Evolutionary conservation across 1,140 invertebrate genomes (phyloP).

Genomic region (Drosophila lacertosa): DNA sequence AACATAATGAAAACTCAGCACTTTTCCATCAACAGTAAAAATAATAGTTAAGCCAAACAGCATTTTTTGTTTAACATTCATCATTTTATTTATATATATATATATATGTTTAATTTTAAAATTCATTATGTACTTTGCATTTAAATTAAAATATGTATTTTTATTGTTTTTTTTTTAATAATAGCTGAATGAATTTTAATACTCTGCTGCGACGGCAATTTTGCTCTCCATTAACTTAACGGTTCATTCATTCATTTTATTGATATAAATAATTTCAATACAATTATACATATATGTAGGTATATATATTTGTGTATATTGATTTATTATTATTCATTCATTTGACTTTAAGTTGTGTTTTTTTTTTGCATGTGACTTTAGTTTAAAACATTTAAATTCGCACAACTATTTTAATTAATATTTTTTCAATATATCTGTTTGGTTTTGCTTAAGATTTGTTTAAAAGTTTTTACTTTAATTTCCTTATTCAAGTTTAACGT

Average conservation of each 20-base stretch:
- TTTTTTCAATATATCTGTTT: constrained; percentile 2
- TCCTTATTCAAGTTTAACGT: constrained; percentile 21
- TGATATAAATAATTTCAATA: constrained; percentile 28
- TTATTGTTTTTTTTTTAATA: constrained; percentile 27
- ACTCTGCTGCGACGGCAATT: constrained; percentile 51
- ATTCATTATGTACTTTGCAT: constrained; percentile 37
- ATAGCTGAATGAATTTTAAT: constrained; percentile 43
- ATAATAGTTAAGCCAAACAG: too few species aligned
- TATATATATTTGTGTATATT: constrained; percentile 15
- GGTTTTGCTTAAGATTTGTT: constrained; percentile 1
- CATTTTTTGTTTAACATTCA: constrained; percentile 52
- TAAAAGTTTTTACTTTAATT: neutral
- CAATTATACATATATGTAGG: neutral
- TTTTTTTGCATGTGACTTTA: neutral
- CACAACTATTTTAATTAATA: constrained; percentile 4
- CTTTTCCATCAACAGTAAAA: too few species aligned
- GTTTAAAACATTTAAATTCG: constrained; percentile 14
- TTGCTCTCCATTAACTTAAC: constrained; percentile 19
- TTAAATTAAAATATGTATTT: constrained; percentile 31
- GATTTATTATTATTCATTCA: constrained; percentile 17
- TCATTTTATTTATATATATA: constrained; percentile 62
- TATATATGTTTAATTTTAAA: constrained; percentile 51
- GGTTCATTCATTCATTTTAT: constrained; percentile 34
- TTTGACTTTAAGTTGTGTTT: neutral
- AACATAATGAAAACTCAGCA: too few species aligned